Evolutionary conservation across 53 echinoderm and acorn worm genomes (phyloP), one percentile per base, ranked within the genome.

Genomic region (Apostichopus leukothele): DNA sequence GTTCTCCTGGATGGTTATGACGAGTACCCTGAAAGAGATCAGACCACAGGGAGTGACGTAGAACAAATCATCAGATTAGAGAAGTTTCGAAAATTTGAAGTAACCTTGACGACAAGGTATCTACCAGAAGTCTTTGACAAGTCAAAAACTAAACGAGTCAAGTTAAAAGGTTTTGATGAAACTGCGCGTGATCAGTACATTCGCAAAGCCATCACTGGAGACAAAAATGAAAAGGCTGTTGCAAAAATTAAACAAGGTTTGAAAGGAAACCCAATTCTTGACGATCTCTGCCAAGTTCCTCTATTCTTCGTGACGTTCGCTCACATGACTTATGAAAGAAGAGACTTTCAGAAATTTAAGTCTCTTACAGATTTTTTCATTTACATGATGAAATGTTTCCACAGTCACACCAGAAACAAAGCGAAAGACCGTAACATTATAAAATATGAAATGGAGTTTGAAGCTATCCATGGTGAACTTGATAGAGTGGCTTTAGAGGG

Each of bases 371-470:
- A 59, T 5, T 53, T 80, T 23, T 80, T 80, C 59, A 53, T 53
- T 3, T 80, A 80, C 14, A 80, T 80, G 78, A 78, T 78, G 18
- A 51, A 19, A 78, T 78, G 78, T 78, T 78, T 78, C 9, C 78
- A 78, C 16, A n/a, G 39, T 5, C 78, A 78, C 53, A 3, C 53
- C 11, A n/a, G 51, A 5, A 78, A 9, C 9, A 78, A 78, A 5
- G 2, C 61, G 6, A 7, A 3, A 7, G 61, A 61, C 1, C 6
- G 14, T 14, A 61, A 61, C 61, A 7, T 61, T 14, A 61, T 1
- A 0, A 10, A 4, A 0, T 61, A 61, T 61, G 61, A 61, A 10
- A 1, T 61, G 1, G 61, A 61, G 10, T 61, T 61, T 12, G 78
- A 78, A 4, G 5, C 51, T 4, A 51, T 51, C 0, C 78, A 78